Conservation (phyloP, 1,140 invertebrate genomes). For the Yoshiicerus persimilis region DNA sequence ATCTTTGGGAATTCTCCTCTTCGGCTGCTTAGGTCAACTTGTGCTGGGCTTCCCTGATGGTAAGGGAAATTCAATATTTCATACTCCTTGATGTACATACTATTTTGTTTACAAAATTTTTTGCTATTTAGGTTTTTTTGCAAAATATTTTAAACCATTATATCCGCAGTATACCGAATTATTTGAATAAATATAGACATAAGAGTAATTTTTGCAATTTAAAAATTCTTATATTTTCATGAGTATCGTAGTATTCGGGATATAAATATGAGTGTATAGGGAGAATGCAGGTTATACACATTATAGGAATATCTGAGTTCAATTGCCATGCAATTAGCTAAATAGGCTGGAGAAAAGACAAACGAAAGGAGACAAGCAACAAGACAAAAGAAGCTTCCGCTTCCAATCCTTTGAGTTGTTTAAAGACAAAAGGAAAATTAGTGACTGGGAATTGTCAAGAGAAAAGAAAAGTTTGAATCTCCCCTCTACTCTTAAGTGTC, state of each 20-base stretch:
- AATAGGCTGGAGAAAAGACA: not conserved
- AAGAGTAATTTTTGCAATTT: not conserved
- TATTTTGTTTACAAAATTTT: not conserved
- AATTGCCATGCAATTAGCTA: not conserved
- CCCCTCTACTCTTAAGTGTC: conserved; percentile 3
- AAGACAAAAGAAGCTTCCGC: not conserved
- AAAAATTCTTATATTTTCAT: too few species aligned
- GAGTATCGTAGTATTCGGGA: too few species aligned
- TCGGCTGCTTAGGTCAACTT: not conserved
- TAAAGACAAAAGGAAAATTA: not conserved
- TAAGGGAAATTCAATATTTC: not conserved
- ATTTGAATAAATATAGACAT: too few species aligned
- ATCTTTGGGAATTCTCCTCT: not conserved
- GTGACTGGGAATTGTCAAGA: not conserved
- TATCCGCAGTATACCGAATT: not conserved
- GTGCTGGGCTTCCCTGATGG: not conserved
- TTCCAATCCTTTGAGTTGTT: not conserved
- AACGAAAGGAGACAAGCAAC: not conserved
- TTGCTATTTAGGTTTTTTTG: not conserved
- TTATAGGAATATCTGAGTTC: too few species aligned
- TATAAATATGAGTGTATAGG: too few species aligned
- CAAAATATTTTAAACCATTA: not conserved
- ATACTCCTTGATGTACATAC: not conserved
- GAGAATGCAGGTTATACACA: too few species aligned
- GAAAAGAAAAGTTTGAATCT: not conserved